Base-by-base conservation (phyloP, 2,888 invertebrate genomes). In the Rotaria sp. region DNA sequence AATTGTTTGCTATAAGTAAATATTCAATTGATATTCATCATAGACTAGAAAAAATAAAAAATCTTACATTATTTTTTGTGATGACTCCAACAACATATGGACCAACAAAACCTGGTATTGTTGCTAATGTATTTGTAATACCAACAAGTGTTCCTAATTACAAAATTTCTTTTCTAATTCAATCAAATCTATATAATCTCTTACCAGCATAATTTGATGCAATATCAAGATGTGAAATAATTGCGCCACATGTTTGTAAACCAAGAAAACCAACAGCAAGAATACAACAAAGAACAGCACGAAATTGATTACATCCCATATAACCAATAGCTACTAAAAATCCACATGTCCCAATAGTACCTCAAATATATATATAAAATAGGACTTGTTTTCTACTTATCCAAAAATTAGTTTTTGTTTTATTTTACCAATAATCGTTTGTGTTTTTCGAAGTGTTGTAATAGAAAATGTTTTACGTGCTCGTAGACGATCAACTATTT, bases 211-310 rank as follows among this genome's bases (percentile, higher is more conserved):
- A 90, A 87, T 88, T 89, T 38, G 90, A 90, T 24, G 90, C 90
- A 21, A 90, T 89, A 86, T 90, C 90, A 26, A 90, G 88, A 86
- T 90, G 89, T 86, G 90, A 90, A 86, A 90, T 89, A 80, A 88
- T 88, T 87, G 88, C 89, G 1, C 89, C 89, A n/a, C 87, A 86
- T n/a, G 26, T 45, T 3, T 45, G 45, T n/a, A 45, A 8, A 45
- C 45, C 80, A n/a, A 80, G 41, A 45, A 80, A 80, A 45, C 38
- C 80, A 26, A 80, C 80, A 41, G 80, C 80, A 45, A 80, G 4
- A 45, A 80, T n/a, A 45, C 80, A 80, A 45, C 80, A 80, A 45
- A 80, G 2, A 45, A 80, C 80, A 2, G 80, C 26, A 45, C 45
- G n/a, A 80, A 41, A n/a, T 11, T 45, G 24, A 80, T 80, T 45